A percentile compares a stretch with the other conserved stretches of the same genome.
These are phyloP conservation scores for Proisotoma minuta DNA, from an alignment of 2,888 invertebrate genomes.

Conservation along the genomic window DNA sequence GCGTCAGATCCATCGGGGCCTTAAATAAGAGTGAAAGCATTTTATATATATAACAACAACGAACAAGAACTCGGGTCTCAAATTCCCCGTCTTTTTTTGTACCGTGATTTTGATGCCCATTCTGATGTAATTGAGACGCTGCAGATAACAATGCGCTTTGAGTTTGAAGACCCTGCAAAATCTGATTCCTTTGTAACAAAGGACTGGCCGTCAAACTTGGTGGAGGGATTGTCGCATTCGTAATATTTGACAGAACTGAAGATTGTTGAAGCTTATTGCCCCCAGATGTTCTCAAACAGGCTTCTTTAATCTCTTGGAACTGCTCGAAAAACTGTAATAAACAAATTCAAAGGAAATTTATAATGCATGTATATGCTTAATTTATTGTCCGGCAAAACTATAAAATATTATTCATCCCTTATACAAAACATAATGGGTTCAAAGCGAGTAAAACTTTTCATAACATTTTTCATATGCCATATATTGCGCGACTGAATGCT, in stretches of 20 bases:
- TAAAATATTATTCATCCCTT: too few species aligned
- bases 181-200: conserved; percentile 35
- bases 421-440: too few species aligned
- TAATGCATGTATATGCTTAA: too few species aligned
- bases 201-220: conserved; percentile 36
- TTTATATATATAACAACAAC: not conserved
- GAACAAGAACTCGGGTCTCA: too few species aligned
- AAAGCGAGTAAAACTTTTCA: too few species aligned
- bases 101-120: conserved; percentile 28
- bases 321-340: conserved; percentile 83
- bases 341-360: conserved; percentile 40
- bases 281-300: conserved; percentile 56
- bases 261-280: conserved; percentile 27
- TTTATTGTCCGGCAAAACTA: too few species aligned
- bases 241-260: conserved; percentile 10
- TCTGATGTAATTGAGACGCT: conserved; percentile 36
- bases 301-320: conserved; percentile 96
- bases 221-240: conserved; percentile 19
- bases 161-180: conserved; percentile 35
- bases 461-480: too few species aligned
- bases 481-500: too few species aligned
- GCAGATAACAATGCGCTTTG: conserved; percentile 36
- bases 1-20: conserved; percentile 12
- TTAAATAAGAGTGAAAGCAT: not conserved
- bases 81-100: too few species aligned